Evolutionary conservation across 2,888 invertebrate species (phyloP), one percentile per base, ranked within the genome.

Genomic region (Hypomecis atomaria): DNA sequence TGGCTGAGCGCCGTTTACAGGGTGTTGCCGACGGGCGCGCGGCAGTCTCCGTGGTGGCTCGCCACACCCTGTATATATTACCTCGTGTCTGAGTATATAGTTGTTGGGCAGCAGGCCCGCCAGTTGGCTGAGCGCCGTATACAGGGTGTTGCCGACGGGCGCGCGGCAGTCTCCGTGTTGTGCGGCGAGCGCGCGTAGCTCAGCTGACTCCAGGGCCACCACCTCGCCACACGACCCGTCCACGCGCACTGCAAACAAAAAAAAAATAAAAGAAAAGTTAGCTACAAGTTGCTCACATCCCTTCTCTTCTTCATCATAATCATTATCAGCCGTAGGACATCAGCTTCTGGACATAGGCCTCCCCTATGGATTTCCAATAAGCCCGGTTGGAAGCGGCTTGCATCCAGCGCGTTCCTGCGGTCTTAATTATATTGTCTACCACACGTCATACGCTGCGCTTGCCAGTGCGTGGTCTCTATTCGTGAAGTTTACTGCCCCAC

Each of bases 1-100:
- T n/a, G 23, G 9, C 60, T 62, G 7, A 88, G 68, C 0, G 80
- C 59, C 1, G 81, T 66, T 70, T 81, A 77, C 11, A 87, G 6
- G 0, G 67, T 54, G 62, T 71, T 70, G n/a, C 71, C 65, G 0
- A 71, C 68, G 0, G 69, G 72, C 0, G 65, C 36, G 33, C 57
- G 1, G 5, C 52, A n/a, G 36, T 70, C 71, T 0, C 71, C 67
- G 56, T 76, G 67, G 5, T 43, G 6, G 23, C 23, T 23, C 23
- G 23, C 23, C 23, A 23, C 23, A 23, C 23, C 23, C 23, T 23
- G 23, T 23, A 23, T 23, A 23, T 23, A 23, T 68, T 8, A 89
- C 90, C 81, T 89, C 85, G 63, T 90, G 90, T 5, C 75, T 72
- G 54, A 92, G 67, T 10, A 90, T 40, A 59, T 90, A 92, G 34